Percentiles rank a stretch among this genome's conserved stretches.
These are phyloP conservation scores for Leiothrix lutea DNA, from an alignment of 2,113 vertebrate genomes.

Conservation along the genomic window DNA sequence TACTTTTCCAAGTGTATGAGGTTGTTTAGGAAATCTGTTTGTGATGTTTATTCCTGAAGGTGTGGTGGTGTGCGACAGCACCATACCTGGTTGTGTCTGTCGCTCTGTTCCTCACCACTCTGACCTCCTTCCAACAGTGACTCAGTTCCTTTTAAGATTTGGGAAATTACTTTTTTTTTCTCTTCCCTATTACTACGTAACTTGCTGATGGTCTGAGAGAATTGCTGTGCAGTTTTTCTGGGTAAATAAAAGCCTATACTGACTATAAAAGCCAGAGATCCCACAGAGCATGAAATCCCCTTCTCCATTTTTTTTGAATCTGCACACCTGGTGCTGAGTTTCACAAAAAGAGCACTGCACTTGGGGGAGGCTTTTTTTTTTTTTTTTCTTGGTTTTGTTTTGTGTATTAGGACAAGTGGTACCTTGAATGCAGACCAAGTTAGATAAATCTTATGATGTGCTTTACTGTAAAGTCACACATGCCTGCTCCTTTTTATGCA, in stretches of 20 bases:
- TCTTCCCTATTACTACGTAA: not conserved
- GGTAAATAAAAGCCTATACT: not conserved
- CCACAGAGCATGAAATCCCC: not conserved
- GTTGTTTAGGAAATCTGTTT: not conserved
- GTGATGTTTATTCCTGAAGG: not conserved
- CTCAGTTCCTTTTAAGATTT: not conserved
- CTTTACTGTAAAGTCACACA: not conserved
- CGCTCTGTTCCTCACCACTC: not conserved
- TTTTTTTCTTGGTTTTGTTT: too few species aligned
- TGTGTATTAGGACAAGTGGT: too few species aligned
- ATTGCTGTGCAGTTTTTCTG: not conserved
- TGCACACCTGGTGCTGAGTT: not conserved
- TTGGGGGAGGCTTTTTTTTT: not conserved
- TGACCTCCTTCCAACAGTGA: not conserved
- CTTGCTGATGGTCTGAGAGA: not conserved
- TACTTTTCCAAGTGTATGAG: not conserved
- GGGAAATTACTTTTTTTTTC: not conserved
- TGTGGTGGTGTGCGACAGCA: not conserved
- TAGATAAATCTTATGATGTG: accelerated
- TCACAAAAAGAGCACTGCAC: not conserved
- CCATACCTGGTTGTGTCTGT: not conserved
- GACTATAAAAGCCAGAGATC: not conserved
- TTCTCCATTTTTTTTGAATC: not conserved
- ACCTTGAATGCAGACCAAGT: not conserved
- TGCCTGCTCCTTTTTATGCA: not conserved